Base-by-base conservation (phyloP, 2,888 invertebrate species). In the Heliconius ismenius region DNA sequence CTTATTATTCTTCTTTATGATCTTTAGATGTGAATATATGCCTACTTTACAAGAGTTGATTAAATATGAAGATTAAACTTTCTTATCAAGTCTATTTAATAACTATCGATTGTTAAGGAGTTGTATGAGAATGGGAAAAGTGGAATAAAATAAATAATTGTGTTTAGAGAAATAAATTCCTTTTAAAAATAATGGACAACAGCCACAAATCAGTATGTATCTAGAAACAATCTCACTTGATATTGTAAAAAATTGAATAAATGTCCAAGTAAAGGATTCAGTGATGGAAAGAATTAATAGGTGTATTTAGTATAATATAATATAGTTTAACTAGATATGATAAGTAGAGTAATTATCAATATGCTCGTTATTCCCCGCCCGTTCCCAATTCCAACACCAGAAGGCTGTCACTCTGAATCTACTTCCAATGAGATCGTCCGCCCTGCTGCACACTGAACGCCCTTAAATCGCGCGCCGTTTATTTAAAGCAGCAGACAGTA, bases 41-140 rank as follows among this genome's bases (percentile, higher is more conserved):
- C 58, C 70, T 36, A 70, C 58, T 70, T 36, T 36, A 70, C 58
- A 70, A 36, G 54, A 58, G 58, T 9, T 18, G 70, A 54, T 70
- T 58, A 70, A 58, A 58, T 70, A 36, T 36, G 54, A 70, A 32
- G 70, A 70, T 15, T n/a, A 24, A n/a, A 36, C 4, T 11, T 58
- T 28, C 11, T 69, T 49, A 70, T 58, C 13, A 3, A 70, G 9
- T 36, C n/a, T 70, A 67, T 36, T 32, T 69, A 69, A 24, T 11
- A 43, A 43, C 68, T 68, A 26, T 68, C 10, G 26, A 28, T 49
- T 26, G 21, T 49, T 28, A 21, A 21, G 3, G 26, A 70, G 32
- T 28, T 13, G 1, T n/a, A 32, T n/a, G 18, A 58, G n/a, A 70
- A 54, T 54, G 32, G 2, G 9, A 70, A 58, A 70, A n/a, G 1